These are phyloP conservation scores for Tenthredo notha DNA, from an alignment of 2,888 invertebrate species.

Conservation along the genomic window DNA sequence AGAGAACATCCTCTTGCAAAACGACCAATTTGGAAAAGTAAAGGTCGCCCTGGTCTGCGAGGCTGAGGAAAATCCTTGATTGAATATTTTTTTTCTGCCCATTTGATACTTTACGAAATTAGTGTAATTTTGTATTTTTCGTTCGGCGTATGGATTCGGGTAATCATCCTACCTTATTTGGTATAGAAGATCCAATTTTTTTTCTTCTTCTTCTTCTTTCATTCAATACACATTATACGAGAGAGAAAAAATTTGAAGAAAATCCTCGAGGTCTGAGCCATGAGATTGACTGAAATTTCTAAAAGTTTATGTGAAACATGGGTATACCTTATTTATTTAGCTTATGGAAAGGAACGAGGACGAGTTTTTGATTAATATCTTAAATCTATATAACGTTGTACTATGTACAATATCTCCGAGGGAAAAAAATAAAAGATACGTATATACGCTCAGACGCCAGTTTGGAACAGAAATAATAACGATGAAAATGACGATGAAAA, in stretches of 20 bases:
- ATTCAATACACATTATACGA: not conserved
- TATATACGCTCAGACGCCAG: not conserved
- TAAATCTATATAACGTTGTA: not conserved
- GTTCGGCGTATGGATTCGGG: not conserved
- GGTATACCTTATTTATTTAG: not conserved
- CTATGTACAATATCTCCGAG: not conserved
- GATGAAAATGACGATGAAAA: not conserved
- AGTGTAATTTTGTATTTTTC: not conserved
- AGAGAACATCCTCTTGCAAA: constrained; percentile 59
- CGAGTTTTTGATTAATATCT: not conserved
- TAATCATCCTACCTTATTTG: not conserved
- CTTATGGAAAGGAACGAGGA: not conserved
- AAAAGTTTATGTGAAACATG: not conserved
- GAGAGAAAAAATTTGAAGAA: not conserved
- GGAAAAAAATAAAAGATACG: not conserved
- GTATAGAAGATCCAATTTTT: not conserved
- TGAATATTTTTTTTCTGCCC: constrained; percentile 16
- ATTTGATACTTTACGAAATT: not conserved
- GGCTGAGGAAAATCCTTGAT: not conserved
- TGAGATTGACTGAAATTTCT: not conserved
- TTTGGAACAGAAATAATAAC: not conserved
- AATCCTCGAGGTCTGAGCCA: not conserved
- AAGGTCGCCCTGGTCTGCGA: constrained; percentile 28
- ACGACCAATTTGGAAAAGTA: constrained; percentile 61
- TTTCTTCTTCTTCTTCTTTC: not conserved